Percentiles rank a stretch among this genome's conserved stretches.
These are phyloP conservation scores for Fulica atra DNA, from an alignment of 2,113 vertebrate species.

Conservation along the genomic window DNA sequence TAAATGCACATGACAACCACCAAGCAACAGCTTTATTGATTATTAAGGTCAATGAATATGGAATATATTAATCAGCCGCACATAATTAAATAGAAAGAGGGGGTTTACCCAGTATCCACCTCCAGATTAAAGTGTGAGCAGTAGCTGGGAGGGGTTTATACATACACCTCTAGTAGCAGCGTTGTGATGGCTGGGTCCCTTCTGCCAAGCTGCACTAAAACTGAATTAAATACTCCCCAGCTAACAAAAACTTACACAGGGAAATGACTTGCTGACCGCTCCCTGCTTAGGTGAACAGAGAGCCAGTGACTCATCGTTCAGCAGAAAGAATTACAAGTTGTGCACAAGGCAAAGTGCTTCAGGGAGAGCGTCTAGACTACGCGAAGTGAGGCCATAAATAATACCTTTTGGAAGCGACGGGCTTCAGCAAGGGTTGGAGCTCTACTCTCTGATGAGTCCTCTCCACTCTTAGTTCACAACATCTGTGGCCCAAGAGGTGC, in stretches of 20 bases:
- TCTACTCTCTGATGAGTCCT: background rate
- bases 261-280: background rate
- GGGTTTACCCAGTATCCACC: background rate
- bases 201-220: background rate
- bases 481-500: background rate
- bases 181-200: background rate
- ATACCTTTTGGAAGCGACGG: background rate
- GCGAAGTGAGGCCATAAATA: slow-evolving; percentile 43
- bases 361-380: slow-evolving; percentile 34
- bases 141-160: background rate
- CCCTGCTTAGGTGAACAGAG: background rate
- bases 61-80: background rate
- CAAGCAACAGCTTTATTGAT: background rate
- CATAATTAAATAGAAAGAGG: background rate
- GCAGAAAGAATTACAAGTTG: slow-evolving; percentile 49
- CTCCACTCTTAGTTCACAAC: background rate
- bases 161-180: background rate
- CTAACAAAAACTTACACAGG: slow-evolving; percentile 1
- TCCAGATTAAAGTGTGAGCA: background rate
- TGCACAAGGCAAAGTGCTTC: slow-evolving; percentile 39
- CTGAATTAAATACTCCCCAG: background rate
- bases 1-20: background rate
- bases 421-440: background rate
- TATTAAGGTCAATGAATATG: background rate
- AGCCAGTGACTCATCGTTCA: slow-evolving; percentile 32